phyloP scores from a whole-genome alignment of 2,797 vertebrate species.

The Apogon talboti region DNA sequence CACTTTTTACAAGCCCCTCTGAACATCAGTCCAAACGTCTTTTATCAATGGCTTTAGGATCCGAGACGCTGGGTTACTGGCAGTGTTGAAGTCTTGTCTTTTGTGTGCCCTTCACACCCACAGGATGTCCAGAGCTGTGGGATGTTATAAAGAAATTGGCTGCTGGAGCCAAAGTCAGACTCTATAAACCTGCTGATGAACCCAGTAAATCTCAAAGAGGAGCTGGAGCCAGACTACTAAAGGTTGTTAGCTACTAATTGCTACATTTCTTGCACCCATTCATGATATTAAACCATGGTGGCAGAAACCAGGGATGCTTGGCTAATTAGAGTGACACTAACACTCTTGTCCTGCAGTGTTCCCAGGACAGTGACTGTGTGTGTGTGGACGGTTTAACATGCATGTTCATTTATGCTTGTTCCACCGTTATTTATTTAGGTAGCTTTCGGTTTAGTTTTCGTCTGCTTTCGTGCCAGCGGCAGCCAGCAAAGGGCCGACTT shows the following conservation, averaged over 20 bases:
- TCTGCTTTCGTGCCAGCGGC: constrained; percentile 60
- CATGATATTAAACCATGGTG: constrained; percentile 77
- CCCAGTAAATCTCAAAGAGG: constrained; percentile 72
- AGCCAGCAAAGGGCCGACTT: constrained; percentile 67
- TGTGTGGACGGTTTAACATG: constrained; percentile 38
- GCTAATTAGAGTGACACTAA: constrained; percentile 78
- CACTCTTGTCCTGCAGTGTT: constrained; percentile 75
- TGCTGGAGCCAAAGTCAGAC: constrained; percentile 78
- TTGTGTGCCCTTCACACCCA: constrained; percentile 69
- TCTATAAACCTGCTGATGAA: constrained; percentile 84
- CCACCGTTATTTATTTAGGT: not conserved
- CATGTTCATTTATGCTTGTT: constrained; percentile 16
- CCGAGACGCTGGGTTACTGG: constrained; percentile 49
- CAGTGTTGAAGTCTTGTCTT: constrained; percentile 56
- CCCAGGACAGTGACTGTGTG: constrained; percentile 65
- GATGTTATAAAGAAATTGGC: constrained; percentile 67
- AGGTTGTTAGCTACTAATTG: constrained; percentile 82
- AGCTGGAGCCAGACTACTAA: constrained; percentile 64
- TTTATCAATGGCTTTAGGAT: constrained; percentile 52
- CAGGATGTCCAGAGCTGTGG: constrained; percentile 70
- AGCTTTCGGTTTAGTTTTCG: constrained; percentile 45
- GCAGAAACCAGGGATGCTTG: constrained; percentile 68
- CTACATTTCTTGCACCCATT: constrained; percentile 80
- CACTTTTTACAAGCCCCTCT: constrained; percentile 24
- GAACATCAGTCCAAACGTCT: constrained; percentile 47